A percentile compares a stretch with the other conserved stretches of the same genome.
These are phyloP conservation scores for Galagoides demidoff DNA, from an alignment of 2,797 vertebrate genomes.

Conservation along the genomic window DNA sequence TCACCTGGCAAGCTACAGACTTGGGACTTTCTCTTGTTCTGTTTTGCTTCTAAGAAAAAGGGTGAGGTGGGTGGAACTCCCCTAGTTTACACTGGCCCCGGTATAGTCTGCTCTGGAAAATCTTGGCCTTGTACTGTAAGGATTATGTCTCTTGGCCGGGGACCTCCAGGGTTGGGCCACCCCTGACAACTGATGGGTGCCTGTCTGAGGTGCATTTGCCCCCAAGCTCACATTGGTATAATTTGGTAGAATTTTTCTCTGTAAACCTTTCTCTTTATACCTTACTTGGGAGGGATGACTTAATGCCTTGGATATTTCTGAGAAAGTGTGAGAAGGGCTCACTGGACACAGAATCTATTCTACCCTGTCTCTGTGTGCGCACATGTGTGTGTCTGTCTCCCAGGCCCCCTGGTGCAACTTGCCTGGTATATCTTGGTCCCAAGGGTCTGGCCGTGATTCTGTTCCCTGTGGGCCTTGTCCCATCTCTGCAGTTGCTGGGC, in stretches of 20 bases:
- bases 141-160: not conserved
- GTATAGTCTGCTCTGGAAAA: accelerated
- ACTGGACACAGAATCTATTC: too few relatives aligned
- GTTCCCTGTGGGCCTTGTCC: not conserved
- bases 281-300: not conserved
- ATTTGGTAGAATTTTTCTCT: not conserved
- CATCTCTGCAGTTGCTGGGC: not conserved
- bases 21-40: accelerated
- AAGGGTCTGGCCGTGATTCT: accelerated
- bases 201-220: not conserved
- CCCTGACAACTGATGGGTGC: accelerated
- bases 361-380: accelerated
- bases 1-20: accelerated
- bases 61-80: accelerated
- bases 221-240: accelerated
- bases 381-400: not conserved
- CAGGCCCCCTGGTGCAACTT: not conserved
- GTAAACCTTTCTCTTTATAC: not conserved
- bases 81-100: accelerated
- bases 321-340: not conserved
- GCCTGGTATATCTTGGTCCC: too few relatives aligned
- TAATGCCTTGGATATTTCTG: not conserved
- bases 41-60: not conserved
- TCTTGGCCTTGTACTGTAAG: accelerated
- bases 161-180: accelerated